phyloP scores from a whole-genome alignment of 2,113 vertebrate species.

The Acrocephalus arundinaceus region DNA sequence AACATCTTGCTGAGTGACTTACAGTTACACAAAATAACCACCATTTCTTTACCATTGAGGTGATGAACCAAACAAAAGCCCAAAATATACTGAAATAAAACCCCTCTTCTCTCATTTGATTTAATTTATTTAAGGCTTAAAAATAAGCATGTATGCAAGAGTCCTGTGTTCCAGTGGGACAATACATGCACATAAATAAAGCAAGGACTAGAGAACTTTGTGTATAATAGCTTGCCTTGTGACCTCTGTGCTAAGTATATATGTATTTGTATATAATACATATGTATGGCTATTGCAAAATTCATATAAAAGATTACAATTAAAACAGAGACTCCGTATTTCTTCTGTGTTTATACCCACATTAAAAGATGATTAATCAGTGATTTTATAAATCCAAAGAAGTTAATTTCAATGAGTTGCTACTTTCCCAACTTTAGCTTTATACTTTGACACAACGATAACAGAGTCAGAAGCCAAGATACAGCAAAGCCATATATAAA shows the following conservation, averaged over 20 bases:
- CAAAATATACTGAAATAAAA: background rate
- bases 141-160: background rate
- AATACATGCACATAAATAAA: conserved; percentile 11
- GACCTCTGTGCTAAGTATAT: background rate
- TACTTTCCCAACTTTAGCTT: background rate
- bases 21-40: background rate
- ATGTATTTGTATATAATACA: background rate
- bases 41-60: background rate
- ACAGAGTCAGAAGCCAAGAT: background rate
- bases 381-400: background rate
- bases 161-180: background rate
- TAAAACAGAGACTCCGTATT: background rate
- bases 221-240: background rate
- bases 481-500: background rate
- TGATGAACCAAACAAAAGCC: background rate
- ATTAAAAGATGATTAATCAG: background rate
- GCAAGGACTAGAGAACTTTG: background rate
- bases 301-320: background rate
- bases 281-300: background rate
- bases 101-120: background rate
- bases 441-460: background rate
- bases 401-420: background rate
- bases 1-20: background rate
- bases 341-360: background rate
- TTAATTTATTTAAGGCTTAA: background rate